A percentile compares a stretch with the other conserved stretches of the same genome.
phyloP scores from a whole-genome alignment of 2,888 invertebrate species.

The Julus scanicus region DNA sequence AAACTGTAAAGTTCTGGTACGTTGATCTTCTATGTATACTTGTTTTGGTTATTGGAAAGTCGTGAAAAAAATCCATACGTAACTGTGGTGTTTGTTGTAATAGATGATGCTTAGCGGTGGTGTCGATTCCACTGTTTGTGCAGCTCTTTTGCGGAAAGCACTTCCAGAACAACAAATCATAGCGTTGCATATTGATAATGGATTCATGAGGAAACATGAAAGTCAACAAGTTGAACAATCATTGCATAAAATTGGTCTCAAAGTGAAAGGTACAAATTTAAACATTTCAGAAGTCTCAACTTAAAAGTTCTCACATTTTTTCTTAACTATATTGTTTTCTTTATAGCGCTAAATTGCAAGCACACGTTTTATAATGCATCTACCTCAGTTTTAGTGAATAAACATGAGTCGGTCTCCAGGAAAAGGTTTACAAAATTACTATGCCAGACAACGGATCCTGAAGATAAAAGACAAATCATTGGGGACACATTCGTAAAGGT shows the following conservation, averaged over 20 bases:
- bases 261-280: conserved; percentile 71
- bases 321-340: conserved; percentile 51
- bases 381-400: conserved; percentile 79
- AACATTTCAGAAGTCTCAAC: background rate
- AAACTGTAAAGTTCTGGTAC: conserved; percentile 89
- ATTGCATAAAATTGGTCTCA: conserved; percentile 83
- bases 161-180: conserved; percentile 89
- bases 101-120: conserved; percentile 95
- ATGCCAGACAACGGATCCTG: conserved; percentile 88
- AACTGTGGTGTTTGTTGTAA: background rate
- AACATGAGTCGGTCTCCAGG: conserved; percentile 67
- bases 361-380: conserved; percentile 75
- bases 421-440: conserved; percentile 82
- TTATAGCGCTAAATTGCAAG: conserved; percentile 69
- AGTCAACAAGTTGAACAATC: conserved; percentile 87
- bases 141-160: conserved; percentile 91
- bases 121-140: conserved; percentile 99
- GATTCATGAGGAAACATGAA: conserved; percentile 98
- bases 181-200: conserved; percentile 98
- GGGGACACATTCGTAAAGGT: conserved; percentile 96
- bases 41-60: background rate
- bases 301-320: background rate
- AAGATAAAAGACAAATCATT: conserved; percentile 98
- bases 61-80: background rate
- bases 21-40: background rate